phyloP scores from a whole-genome alignment of 1,140 invertebrate genomes.

The Hesperophylax magnus region DNA sequence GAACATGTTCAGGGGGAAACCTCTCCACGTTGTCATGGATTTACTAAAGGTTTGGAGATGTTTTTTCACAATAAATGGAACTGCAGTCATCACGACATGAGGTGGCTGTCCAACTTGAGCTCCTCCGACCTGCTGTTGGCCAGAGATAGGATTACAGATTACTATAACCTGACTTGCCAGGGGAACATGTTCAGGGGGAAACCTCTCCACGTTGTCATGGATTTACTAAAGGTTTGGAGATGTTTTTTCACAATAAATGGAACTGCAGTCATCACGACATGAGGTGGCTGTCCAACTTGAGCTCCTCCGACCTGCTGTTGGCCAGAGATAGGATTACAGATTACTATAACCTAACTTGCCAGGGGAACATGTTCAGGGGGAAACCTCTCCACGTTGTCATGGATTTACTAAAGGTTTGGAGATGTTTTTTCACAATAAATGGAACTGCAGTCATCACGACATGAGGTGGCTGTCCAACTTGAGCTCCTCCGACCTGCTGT shows the following conservation, averaged over 20 bases:
- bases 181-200: slow-evolving; percentile 67
- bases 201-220: slow-evolving; percentile 67
- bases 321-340: slow-evolving; percentile 61
- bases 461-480: slow-evolving; percentile 66
- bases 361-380: slow-evolving; percentile 65
- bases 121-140: slow-evolving; percentile 56
- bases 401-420: slow-evolving; percentile 64
- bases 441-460: slow-evolving; percentile 67
- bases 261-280: slow-evolving; percentile 67
- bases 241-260: no score
- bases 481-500: slow-evolving; percentile 58
- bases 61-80: slow-evolving; percentile 35
- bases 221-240: slow-evolving; percentile 62
- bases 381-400: slow-evolving; percentile 68
- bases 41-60: slow-evolving; percentile 61
- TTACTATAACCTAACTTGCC: slow-evolving; percentile 65
- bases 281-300: slow-evolving; percentile 66
- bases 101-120: slow-evolving; percentile 66
- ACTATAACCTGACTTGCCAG: slow-evolving; percentile 65
- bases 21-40: slow-evolving; percentile 67
- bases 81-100: slow-evolving; percentile 66
- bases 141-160: slow-evolving; percentile 62
- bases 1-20: slow-evolving; percentile 66
- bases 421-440: no score
- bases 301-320: slow-evolving; percentile 57